Conservation (phyloP, 2,113 vertebrate genomes). For the Bungarus multicinctus region DNA sequence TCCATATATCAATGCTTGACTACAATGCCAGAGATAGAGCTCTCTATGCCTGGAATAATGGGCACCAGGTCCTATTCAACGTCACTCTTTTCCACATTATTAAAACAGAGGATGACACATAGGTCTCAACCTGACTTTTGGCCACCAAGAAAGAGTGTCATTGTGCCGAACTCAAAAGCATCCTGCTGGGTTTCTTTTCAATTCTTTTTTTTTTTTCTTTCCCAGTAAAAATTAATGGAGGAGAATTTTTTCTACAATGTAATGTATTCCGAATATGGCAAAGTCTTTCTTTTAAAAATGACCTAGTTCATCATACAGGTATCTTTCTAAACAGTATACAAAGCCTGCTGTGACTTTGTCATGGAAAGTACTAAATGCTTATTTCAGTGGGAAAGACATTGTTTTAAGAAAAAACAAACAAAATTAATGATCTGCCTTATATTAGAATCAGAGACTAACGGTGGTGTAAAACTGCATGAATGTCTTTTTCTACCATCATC, state of each 20-base stretch:
- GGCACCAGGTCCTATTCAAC: constrained; percentile 97
- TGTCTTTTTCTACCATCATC: constrained; percentile 69
- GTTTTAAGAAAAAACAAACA: constrained; percentile 66
- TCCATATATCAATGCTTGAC: constrained; percentile 99
- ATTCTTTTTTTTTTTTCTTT: constrained; percentile 28
- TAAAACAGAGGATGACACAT: constrained; percentile 94
- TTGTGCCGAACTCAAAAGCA: constrained; percentile 64
- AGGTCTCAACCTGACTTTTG: constrained; percentile 48
- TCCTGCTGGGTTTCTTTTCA: constrained; percentile 40
- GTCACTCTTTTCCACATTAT: constrained; percentile 98
- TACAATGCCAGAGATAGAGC: constrained; percentile 95
- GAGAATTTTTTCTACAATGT: constrained; percentile 58
- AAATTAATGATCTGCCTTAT: constrained; percentile 74
- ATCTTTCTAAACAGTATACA: constrained; percentile 52
- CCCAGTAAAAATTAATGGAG: constrained; percentile 41
- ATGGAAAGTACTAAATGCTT: constrained; percentile 66
- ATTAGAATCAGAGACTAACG: constrained; percentile 73
- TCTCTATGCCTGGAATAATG: constrained; percentile 98
- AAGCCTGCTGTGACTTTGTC: constrained; percentile 56
- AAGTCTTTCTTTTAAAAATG: constrained; percentile 53
- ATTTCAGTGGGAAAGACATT: constrained; percentile 63
- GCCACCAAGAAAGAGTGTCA: constrained; percentile 43
- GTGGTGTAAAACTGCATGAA: constrained; percentile 76
- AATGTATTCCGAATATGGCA: constrained; percentile 53
- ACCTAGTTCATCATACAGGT: constrained; percentile 50